Evolutionary conservation across 2,797 vertebrate species (phyloP).

Genomic region (Sparus aurata): DNA sequence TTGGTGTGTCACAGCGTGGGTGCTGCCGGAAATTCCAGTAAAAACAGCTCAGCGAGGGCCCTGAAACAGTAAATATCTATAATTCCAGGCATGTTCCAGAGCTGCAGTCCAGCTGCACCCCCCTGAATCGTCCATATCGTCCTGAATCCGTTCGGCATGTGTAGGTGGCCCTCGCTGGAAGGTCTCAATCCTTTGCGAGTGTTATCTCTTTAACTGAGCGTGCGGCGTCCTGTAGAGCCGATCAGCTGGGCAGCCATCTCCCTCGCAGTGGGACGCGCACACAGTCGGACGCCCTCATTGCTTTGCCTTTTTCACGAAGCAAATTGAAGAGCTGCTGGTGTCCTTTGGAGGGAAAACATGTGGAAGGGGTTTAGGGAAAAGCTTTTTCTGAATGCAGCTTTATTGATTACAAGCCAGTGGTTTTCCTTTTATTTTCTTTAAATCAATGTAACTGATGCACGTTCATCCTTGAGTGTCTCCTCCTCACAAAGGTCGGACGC

Average conservation of each 20-base stretch:
- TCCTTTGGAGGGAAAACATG: slow-evolving; percentile 11
- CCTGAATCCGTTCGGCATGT: background rate
- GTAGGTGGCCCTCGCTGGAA: slow-evolving; percentile 22
- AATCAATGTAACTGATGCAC: slow-evolving; percentile 5
- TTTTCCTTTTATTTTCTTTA: background rate
- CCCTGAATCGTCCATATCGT: too few relatives aligned
- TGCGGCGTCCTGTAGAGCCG: slow-evolving; percentile 40
- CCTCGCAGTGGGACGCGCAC: slow-evolving; percentile 38
- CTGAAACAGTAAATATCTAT: slow-evolving; percentile 37
- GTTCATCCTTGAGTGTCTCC: background rate
- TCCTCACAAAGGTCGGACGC: slow-evolving; percentile 28
- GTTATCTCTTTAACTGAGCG: slow-evolving; percentile 59
- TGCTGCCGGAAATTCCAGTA: slow-evolving; percentile 17
- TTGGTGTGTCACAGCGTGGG: background rate
- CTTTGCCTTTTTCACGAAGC: slow-evolving; percentile 44
- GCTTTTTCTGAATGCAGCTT: slow-evolving; percentile 12
- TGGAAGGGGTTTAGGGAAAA: slow-evolving; percentile 22
- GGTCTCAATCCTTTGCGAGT: slow-evolving; percentile 39
- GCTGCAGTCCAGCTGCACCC: background rate
- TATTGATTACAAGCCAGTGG: slow-evolving; percentile 1
- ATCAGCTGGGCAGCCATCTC: slow-evolving; percentile 53
- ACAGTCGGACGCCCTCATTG: slow-evolving; percentile 25
- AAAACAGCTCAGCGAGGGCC: slow-evolving; percentile 32
- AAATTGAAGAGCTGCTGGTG: slow-evolving; percentile 47
- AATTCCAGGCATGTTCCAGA: slow-evolving; percentile 30